These are phyloP conservation scores for Diachrysia chrysitis DNA, from an alignment of 2,888 invertebrate genomes.

Conservation along the genomic window DNA sequence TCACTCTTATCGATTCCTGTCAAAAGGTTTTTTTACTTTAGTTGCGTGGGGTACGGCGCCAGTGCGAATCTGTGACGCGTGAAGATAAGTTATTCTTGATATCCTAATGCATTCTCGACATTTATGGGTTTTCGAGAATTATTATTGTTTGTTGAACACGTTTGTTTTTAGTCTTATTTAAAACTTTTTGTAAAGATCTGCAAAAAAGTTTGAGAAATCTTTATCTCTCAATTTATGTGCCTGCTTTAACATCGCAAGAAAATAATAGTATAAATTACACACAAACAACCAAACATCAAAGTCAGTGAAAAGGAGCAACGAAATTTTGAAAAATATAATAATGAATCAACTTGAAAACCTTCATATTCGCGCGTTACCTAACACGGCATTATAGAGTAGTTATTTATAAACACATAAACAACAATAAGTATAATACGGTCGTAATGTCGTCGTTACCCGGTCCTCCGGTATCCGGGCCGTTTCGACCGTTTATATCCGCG, in stretches of 20 bases:
- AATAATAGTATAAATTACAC: too few species aligned
- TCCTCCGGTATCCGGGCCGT: not conserved
- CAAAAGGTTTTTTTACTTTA: conserved; percentile 31
- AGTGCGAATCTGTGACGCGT: conserved; percentile 43
- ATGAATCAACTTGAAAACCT: not conserved
- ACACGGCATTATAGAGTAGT: not conserved
- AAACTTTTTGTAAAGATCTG: not conserved
- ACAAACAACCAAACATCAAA: too few species aligned
- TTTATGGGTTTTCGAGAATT: conserved; percentile 20
- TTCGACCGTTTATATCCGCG: conserved; percentile 6
- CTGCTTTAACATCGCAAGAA: too few species aligned
- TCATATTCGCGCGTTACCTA: not conserved
- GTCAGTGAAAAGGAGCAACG: too few species aligned
- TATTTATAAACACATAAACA: conserved; percentile 6
- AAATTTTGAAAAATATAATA: too few species aligned
- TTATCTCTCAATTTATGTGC: not conserved
- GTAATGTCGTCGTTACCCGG: not conserved
- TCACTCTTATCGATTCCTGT: conserved; percentile 35
- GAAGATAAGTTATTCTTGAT: conserved; percentile 24
- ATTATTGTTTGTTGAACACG: conserved; percentile 12
- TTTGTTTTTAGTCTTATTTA: not conserved
- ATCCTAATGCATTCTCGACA: conserved; percentile 44
- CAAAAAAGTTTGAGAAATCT: not conserved
- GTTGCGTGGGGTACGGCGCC: conserved; percentile 31
- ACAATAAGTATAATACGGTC: conserved; percentile 2